A percentile compares a stretch with the other conserved stretches of the same genome.
phyloP scores from a whole-genome alignment of 2,888 invertebrate species.

The Pollenia griseotomentosa region DNA sequence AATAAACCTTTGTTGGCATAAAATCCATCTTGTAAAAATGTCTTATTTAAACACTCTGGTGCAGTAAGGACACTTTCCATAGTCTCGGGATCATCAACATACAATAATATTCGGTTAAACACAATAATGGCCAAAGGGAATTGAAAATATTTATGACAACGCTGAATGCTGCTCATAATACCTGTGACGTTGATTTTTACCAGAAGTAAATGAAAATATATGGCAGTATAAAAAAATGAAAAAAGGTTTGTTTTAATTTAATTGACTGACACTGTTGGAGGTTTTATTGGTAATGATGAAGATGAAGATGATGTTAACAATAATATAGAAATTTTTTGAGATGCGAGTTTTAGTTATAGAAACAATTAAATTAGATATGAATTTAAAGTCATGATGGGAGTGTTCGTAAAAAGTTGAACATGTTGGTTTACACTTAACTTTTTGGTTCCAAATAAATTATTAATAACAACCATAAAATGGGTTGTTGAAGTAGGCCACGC shows the following conservation, averaged over 20 bases:
- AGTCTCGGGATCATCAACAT: constrained; percentile 81
- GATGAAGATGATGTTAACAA: not conserved
- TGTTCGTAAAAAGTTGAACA: not conserved
- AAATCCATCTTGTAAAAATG: constrained; percentile 82
- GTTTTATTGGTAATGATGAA: not conserved
- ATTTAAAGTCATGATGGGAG: not conserved
- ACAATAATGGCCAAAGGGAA: constrained; percentile 80
- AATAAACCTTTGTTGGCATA: constrained; percentile 80
- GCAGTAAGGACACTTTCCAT: constrained; percentile 82
- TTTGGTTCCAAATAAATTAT: constrained; percentile 80
- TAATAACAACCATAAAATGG: constrained; percentile 80
- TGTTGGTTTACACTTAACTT: constrained; percentile 76
- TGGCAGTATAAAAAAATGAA: not conserved
- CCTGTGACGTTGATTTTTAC: constrained; percentile 72
- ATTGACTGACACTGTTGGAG: constrained; percentile 11
- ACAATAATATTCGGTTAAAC: constrained; percentile 79
- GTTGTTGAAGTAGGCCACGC: constrained; percentile 81
- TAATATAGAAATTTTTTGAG: not conserved
- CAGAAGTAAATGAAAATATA: not conserved
- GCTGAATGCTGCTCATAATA: constrained; percentile 78
- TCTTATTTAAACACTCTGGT: constrained; percentile 82
- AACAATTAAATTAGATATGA: constrained; percentile 3
- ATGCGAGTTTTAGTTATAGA: not conserved
- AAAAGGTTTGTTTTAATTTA: constrained; percentile 22
- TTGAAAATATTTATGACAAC: constrained; percentile 77